Evolutionary conservation across 2,797 vertebrate genomes (phyloP).

Genomic region (Molossus alvarezi): DNA sequence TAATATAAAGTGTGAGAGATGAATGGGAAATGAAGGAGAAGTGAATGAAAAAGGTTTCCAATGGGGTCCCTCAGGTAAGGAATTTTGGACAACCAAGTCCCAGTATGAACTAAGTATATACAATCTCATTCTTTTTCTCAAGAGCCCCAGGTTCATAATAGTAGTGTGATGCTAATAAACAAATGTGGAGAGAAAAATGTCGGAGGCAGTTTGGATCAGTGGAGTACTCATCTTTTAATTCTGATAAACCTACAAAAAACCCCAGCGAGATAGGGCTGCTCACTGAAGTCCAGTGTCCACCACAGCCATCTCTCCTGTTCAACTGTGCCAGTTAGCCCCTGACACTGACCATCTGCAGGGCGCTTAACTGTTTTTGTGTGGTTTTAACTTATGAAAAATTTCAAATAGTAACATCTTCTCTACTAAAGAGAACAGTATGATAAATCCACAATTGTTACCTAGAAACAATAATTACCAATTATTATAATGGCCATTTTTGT

Average conservation of each 20-base stretch:
- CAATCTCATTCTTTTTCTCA: background rate
- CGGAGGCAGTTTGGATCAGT: background rate
- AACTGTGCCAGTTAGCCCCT: background rate
- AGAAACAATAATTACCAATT: constrained; percentile 2
- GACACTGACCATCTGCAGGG: background rate
- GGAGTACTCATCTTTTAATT: background rate
- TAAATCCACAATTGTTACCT: background rate
- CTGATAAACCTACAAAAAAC: background rate
- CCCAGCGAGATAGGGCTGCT: background rate
- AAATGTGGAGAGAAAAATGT: background rate
- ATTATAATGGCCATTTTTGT: background rate
- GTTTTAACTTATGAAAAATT: background rate
- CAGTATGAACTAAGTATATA: background rate
- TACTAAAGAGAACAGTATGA: background rate
- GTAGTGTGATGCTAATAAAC: background rate
- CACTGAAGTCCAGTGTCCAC: background rate
- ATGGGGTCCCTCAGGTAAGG: background rate
- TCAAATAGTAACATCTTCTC: background rate
- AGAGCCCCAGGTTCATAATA: background rate
- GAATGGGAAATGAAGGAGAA: background rate
- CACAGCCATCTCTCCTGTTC: background rate
- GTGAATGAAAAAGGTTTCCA: background rate
- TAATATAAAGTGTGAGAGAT: background rate
- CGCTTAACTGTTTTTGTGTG: background rate
- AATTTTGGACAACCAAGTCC: background rate